Evolutionary conservation across 2,113 vertebrate genomes (phyloP).

Genomic region (Indri indri): DNA sequence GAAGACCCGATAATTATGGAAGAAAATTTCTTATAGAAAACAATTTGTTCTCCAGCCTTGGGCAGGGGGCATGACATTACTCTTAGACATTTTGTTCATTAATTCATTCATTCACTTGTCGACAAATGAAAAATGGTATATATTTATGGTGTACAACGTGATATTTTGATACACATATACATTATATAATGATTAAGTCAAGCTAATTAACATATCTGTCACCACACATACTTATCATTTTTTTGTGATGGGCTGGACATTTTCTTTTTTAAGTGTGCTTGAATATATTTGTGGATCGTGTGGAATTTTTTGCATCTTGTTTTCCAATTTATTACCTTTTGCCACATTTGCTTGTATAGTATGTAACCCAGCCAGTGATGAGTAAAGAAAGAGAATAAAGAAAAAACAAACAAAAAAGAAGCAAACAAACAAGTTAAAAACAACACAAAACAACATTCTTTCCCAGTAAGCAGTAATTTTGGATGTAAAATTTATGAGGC

Average conservation of each 20-base stretch:
- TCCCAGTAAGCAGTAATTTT: background rate
- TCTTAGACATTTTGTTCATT: background rate
- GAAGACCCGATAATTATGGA: conserved; percentile 13
- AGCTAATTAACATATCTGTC: background rate
- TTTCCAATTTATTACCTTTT: background rate
- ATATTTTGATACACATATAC: background rate
- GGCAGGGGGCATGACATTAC: background rate
- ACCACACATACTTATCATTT: background rate
- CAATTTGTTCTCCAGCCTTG: background rate
- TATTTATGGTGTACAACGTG: background rate
- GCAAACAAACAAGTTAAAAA: background rate
- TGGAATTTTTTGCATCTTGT: background rate
- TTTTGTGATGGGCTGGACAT: background rate
- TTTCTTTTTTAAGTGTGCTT: background rate
- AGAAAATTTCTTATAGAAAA: conserved; percentile 12
- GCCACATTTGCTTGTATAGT: background rate
- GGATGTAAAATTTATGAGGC: background rate
- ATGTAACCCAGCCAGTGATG: background rate
- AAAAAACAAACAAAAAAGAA: background rate
- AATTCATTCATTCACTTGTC: background rate
- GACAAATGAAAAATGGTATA: background rate
- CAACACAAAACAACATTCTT: background rate
- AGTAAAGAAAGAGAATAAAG: background rate
- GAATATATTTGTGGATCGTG: background rate
- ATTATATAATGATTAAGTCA: background rate